Conservation (phyloP, 2,797 vertebrate species). For the Etheostoma nigrum region DNA sequence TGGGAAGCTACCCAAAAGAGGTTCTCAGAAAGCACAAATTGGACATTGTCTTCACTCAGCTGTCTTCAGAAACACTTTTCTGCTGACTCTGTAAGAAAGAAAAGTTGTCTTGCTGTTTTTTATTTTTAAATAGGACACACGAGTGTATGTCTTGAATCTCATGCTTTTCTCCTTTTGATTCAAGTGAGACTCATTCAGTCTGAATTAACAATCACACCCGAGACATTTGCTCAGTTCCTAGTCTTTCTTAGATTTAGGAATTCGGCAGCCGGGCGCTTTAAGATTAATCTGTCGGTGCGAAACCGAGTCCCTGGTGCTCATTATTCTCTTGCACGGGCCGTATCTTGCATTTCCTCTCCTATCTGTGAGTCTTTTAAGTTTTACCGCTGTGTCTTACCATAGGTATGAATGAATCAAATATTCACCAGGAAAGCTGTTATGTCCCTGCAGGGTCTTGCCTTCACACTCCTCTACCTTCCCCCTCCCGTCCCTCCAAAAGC, state of each 20-base stretch:
- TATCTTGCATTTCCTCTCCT: conserved; percentile 26
- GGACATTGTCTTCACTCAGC: conserved; percentile 60
- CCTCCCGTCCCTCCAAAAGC: not conserved
- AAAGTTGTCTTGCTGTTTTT: conserved; percentile 29
- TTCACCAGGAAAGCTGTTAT: conserved; percentile 75
- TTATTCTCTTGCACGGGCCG: conserved; percentile 44
- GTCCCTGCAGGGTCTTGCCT: conserved; percentile 46
- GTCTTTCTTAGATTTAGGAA: conserved; percentile 44
- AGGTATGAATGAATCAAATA: conserved; percentile 64
- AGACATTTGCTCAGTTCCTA: conserved; percentile 42
- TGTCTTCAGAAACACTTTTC: conserved; percentile 52
- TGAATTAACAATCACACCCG: conserved; percentile 50
- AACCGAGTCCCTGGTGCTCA: conserved; percentile 54
- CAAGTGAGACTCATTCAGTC: conserved; percentile 29
- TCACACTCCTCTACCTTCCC: conserved; percentile 5
- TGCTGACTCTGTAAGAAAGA: conserved; percentile 52
- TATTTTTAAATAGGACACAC: conserved; percentile 34
- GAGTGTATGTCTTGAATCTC: not conserved
- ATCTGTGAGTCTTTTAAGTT: conserved; percentile 25
- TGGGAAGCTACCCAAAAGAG: conserved; percentile 64
- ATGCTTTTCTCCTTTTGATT: conserved; percentile 32
- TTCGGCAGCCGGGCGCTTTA: conserved; percentile 34
- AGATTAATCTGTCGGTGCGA: conserved; percentile 49
- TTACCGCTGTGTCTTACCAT: conserved; percentile 23
- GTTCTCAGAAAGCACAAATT: conserved; percentile 65